Conservation (phyloP, 1,140 invertebrate genomes). For the Aphaenogaster floridana region DNA sequence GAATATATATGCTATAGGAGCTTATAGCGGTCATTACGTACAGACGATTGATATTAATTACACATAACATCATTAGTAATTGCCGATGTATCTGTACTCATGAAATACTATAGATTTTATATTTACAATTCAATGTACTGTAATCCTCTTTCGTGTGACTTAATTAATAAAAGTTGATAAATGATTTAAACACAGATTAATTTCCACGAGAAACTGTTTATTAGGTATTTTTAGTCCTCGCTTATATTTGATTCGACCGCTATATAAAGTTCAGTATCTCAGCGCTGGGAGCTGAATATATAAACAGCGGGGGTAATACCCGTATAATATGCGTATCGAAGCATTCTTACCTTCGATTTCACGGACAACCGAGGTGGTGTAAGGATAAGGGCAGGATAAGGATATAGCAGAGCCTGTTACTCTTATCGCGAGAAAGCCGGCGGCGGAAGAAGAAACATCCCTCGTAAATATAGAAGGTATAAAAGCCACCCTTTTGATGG, state of each 20-base stretch:
- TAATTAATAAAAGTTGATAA: conserved; percentile 24
- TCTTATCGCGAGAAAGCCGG: conserved; percentile 83
- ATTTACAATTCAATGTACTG: not conserved
- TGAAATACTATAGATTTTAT: not conserved
- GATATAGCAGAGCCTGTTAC: conserved; percentile 77
- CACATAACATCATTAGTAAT: conserved; percentile 10
- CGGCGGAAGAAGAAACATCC: conserved; percentile 83
- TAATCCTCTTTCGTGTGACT: not conserved
- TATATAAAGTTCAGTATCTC: conserved; percentile 29
- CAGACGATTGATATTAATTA: conserved; percentile 25
- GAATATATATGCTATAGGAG: not conserved
- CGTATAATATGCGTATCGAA: conserved; percentile 57
- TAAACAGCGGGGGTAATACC: conserved; percentile 50
- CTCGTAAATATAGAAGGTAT: conserved; percentile 85
- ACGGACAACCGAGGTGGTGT: conserved; percentile 22
- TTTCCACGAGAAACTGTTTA: not conserved
- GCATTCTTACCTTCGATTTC: conserved; percentile 61
- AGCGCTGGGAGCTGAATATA: conserved; percentile 17
- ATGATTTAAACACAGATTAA: not conserved
- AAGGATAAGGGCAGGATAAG: conserved; percentile 57
- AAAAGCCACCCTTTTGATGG: conserved; percentile 86
- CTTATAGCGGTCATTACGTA: not conserved
- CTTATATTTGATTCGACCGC: conserved; percentile 17
- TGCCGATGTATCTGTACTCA: conserved; percentile 8
- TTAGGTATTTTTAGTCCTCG: not conserved